A percentile compares a stretch with the other conserved stretches of the same genome.
phyloP scores from a whole-genome alignment of 2,113 vertebrate species.

The Struthio camelus region DNA sequence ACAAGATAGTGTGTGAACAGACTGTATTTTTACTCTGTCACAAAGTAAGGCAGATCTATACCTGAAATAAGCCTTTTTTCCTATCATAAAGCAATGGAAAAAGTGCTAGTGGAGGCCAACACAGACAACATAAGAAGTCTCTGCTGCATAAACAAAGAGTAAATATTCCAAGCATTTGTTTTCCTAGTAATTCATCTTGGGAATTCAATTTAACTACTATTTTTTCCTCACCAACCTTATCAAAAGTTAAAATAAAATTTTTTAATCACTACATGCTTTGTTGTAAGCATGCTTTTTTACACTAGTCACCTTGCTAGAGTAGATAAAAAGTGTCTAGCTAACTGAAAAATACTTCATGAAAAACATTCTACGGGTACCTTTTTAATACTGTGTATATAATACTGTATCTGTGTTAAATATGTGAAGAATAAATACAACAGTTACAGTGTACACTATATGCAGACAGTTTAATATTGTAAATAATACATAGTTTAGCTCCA shows the following conservation, averaged over 20 bases:
- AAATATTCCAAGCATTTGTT: neutral
- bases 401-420: neutral
- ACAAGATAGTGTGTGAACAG: neutral
- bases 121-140: neutral
- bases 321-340: no score
- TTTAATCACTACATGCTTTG: neutral
- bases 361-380: no score
- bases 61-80: neutral
- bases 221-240: neutral
- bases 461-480: neutral
- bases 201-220: neutral
- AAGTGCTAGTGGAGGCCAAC: neutral
- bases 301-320: neutral
- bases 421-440: neutral
- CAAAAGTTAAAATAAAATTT: neutral
- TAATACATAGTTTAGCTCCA: neutral
- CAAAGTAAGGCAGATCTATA: neutral
- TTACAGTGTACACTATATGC: neutral
- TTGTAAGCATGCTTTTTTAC: neutral
- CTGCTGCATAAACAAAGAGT: neutral
- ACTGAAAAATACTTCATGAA: no score
- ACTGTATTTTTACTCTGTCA: neutral
- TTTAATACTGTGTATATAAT: neutral
- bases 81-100: neutral
- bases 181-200: fast-evolving